Base-by-base conservation (phyloP, 2,888 invertebrate species). In the Trisateles emortualis region DNA sequence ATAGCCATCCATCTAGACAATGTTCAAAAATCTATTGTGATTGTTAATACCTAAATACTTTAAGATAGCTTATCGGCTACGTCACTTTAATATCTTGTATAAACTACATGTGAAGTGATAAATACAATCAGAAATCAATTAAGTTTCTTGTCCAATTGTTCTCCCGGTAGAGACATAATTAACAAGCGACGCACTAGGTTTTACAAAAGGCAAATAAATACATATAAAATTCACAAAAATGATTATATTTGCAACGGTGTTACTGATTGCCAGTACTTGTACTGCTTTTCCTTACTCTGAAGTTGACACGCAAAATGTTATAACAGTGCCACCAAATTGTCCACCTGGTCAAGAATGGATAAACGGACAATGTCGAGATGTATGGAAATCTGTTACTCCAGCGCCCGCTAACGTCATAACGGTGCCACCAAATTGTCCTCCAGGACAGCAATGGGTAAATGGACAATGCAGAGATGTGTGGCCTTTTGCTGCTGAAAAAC, bases 61-160 rank as follows among this genome's bases (percentile, higher is more conserved):
- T 58, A 11, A 11, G 67, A 68, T 75, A 76, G 9, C 63, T 59
- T 76, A 77, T 76, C 77, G 52, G 16, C 36, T 43, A 57, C 68
- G 68, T 67, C 62, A 67, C 43, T 29, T 42, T 30, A 50, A 65
- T 73, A 75, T 64, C 66, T 52, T 50, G 48, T 66, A 68, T 68
- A 69, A 59, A 68, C 63, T 51, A 54, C 39, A 42, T 43, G 42
- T 52, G 40, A 56, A 19, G 33, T 62, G 68, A 77, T 76, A 72
- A 79, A 72, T 64, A 55, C 54, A 68, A 77, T 78, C 72, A 77
- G 66, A 77, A 74, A 66, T 52, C 69, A 74, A 74, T 77, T 72
- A 78, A 68, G 54, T 64, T 66, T 68, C 64, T 50, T 60, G 52
- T 65, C 32, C 47, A 59, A 66, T 63, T 59, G 59, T 60, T 59